Evolutionary conservation across 2,888 invertebrate species (phyloP).

Genomic region (Diogma glabrata): DNA sequence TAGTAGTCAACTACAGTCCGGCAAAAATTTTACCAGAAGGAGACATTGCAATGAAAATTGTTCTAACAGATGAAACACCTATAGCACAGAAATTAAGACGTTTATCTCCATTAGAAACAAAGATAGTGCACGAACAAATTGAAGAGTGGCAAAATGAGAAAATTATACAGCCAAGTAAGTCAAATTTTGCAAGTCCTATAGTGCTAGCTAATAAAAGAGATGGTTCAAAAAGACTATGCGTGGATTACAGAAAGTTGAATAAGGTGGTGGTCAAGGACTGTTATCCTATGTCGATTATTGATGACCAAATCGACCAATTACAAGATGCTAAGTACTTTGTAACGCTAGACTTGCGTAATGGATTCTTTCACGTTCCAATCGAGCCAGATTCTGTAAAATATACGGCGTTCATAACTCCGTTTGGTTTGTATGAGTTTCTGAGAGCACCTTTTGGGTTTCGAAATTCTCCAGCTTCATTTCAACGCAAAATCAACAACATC

Average conservation of each 20-base stretch:
- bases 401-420: conserved; percentile 13
- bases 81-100: too few relatives aligned
- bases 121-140: conserved; percentile 22
- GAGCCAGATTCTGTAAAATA: conserved; percentile 18
- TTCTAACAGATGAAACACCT: conserved; percentile 25
- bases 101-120: conserved; percentile 19
- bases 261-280: conserved; percentile 24
- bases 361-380: conserved; percentile 26
- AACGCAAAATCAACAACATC: not conserved
- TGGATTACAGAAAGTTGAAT: conserved; percentile 30
- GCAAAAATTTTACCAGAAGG: not conserved
- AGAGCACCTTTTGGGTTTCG: not conserved
- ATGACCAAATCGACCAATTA: conserved; percentile 27
- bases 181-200: conserved; percentile 23
- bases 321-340: too few relatives aligned
- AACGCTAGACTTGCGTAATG: conserved; percentile 25
- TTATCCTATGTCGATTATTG: conserved; percentile 29
- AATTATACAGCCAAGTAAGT: conserved; percentile 23
- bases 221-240: conserved; percentile 20
- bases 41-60: conserved; percentile 20
- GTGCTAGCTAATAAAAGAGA: conserved; percentile 20
- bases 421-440: conserved; percentile 6
- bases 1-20: not conserved
- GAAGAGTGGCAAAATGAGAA: conserved; percentile 23
- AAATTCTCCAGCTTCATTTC: not conserved